Evolutionary conservation across 2,888 invertebrate genomes (phyloP), one percentile per base, ranked within the genome.

Genomic region (Cephus rjabovi): DNA sequence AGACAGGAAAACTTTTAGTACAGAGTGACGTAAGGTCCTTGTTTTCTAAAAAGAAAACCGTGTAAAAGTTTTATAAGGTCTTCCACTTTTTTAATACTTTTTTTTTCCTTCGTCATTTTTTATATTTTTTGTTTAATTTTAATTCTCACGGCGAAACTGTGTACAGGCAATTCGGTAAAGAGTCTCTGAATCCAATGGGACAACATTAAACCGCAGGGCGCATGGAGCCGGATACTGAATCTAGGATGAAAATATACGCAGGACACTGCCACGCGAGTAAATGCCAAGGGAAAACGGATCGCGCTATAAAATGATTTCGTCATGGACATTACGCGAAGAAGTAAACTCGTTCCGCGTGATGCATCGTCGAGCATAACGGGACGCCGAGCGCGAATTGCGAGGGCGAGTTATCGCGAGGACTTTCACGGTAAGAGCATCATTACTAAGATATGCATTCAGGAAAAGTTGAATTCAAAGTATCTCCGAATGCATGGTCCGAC

Each of bases 301-400:
- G 81, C 70, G 81, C 78, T 79, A 81, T 87, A 80, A 83, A 87
- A 86, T 87, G 83, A 85, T 84, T 86, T 84, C 77, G 75, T 30
- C 76, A 75, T 78, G 79, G 79, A 79, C 81, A 81, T 84, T 81
- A 84, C 69, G 81, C 75, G 78, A 31, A 69, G 79, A 83, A 82
- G 83, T 84, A 81, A 84, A 81, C 83, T 83, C 83, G 82, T 84
- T 84, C 77, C 80, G 77, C 74, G 77, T 81, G 83, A 85, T 79
- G 75, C 79, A 85, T 77, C 78, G 77, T 23, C 70, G 40, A 75
- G 75, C 77, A 79, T 85, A 85, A 86, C 83, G 82, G 56, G 56
- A 86, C 80, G 82, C 81, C 56, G 75, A 76, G 77, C 79, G 82
- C 81, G 79, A 83, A 85, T 84, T 84, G 79, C 80, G 76, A 81